Conservation (phyloP, 2,113 vertebrate species). For the Chascanopsetta lugubris region DNA sequence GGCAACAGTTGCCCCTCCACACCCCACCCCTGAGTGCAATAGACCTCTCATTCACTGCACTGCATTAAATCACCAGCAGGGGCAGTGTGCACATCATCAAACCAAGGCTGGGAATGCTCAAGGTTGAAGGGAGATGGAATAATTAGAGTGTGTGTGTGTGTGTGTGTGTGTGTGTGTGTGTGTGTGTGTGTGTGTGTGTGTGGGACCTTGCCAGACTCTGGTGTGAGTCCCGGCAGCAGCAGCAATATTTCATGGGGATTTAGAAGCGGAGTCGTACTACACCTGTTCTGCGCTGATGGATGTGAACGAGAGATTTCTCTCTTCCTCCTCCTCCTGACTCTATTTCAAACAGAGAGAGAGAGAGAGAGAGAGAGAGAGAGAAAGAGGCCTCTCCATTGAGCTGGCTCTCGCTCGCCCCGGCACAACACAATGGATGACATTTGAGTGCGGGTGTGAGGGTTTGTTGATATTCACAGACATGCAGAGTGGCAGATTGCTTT, state of each 20-base stretch:
- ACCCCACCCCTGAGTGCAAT: slow-evolving; percentile 9
- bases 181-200: slow-evolving; percentile 25
- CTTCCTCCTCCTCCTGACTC: slow-evolving; percentile 15
- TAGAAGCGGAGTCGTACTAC: slow-evolving; percentile 40
- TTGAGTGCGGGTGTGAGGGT: slow-evolving; percentile 73
- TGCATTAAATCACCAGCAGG: slow-evolving; percentile 12
- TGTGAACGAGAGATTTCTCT: slow-evolving; percentile 46
- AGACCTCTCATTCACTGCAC: slow-evolving; percentile 10
- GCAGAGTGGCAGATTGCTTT: slow-evolving; percentile 80
- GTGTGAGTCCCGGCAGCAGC: slow-evolving; percentile 48
- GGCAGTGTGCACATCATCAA: slow-evolving; percentile 16
- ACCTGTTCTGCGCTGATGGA: slow-evolving; percentile 64
- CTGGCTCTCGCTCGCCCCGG: slow-evolving; percentile 65
- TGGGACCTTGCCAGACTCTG: slow-evolving; percentile 27
- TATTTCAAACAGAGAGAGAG: slow-evolving; percentile 57
- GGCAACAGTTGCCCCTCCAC: slow-evolving; percentile 8
- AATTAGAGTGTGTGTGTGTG: slow-evolving; percentile 30
- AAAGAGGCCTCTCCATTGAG: slow-evolving; percentile 68
- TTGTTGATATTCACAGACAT: slow-evolving; percentile 81
- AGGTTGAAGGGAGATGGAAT: slow-evolving; percentile 45
- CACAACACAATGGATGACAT: slow-evolving; percentile 73
- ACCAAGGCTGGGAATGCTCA: slow-evolving; percentile 17
- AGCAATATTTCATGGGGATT: slow-evolving; percentile 44
- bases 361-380: slow-evolving; percentile 53
- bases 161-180: slow-evolving; percentile 29